A percentile compares a stretch with the other conserved stretches of the same genome.
Evolutionary conservation across 1,140 invertebrate species (phyloP).

Genomic region (Papilio machaon): DNA sequence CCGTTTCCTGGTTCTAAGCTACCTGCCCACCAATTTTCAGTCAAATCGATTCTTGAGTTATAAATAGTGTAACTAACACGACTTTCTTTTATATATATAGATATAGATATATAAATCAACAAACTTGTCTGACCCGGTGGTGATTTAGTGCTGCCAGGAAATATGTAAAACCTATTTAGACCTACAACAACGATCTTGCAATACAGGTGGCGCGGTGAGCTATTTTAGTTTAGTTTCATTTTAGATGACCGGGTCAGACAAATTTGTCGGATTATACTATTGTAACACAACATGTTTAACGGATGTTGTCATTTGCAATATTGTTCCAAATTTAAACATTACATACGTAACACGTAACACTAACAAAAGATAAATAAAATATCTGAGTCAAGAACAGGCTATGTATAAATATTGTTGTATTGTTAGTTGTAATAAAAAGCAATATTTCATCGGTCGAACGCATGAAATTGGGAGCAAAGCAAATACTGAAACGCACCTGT

Average conservation of each 20-base stretch:
- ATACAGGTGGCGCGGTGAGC: too few species aligned
- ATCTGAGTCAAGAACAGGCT: slow-evolving; percentile 33
- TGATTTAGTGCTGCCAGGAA: too few species aligned
- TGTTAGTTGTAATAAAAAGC: slow-evolving; percentile 18
- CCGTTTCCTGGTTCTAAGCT: too few species aligned
- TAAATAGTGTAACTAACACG: too few species aligned
- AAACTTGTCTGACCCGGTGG: too few species aligned
- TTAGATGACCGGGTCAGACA: too few species aligned
- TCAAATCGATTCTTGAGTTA: too few species aligned
- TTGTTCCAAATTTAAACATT: slow-evolving; percentile 35
- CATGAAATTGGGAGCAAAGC: slow-evolving; percentile 16
- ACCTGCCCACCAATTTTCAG: too few species aligned
- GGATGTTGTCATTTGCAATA: slow-evolving; percentile 19
- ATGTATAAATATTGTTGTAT: slow-evolving; percentile 16
- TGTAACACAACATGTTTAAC: not conserved
- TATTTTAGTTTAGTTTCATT: too few species aligned
- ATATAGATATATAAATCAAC: too few species aligned
- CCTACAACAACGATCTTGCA: too few species aligned
- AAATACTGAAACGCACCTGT: slow-evolving; percentile 34
- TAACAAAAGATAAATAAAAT: slow-evolving; percentile 33
- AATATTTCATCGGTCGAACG: slow-evolving; percentile 10
- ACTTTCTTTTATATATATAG: too few species aligned
- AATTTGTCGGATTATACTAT: not conserved
- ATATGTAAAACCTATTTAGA: not conserved
- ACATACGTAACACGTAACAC: slow-evolving; percentile 23